These are phyloP conservation scores for Apaloderma vittatum DNA, from an alignment of 2,113 vertebrate genomes.

Conservation along the genomic window DNA sequence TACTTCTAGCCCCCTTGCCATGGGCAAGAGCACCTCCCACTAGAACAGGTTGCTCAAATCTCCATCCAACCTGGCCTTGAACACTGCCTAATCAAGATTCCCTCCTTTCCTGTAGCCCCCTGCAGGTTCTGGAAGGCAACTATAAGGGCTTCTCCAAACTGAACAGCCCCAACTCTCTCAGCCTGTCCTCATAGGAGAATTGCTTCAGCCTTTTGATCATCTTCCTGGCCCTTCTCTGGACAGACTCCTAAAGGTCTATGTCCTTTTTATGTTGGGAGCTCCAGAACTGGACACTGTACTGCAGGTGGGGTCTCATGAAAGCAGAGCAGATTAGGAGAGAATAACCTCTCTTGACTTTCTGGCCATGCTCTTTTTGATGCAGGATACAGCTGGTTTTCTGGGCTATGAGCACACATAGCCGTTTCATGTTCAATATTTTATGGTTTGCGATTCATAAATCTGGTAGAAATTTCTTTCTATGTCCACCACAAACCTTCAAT, in stretches of 20 bases:
- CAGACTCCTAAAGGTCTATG: fast-evolving
- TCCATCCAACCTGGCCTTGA: background rate
- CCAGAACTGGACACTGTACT: fast-evolving
- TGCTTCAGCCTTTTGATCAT: background rate
- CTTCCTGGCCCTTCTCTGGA: fast-evolving
- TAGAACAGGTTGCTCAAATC: background rate
- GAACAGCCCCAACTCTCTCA: background rate
- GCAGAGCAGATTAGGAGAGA: fast-evolving
- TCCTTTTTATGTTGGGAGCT: fast-evolving
- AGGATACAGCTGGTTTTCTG: fast-evolving
- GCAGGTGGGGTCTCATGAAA: background rate
- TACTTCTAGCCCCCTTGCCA: fast-evolving
- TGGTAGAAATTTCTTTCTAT: background rate
- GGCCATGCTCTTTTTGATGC: fast-evolving
- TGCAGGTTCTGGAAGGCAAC: fast-evolving
- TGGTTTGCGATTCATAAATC: background rate
- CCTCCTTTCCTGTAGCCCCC: background rate
- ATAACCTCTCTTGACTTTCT: fast-evolving
- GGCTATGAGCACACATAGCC: fast-evolving
- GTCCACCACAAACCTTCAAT: background rate
- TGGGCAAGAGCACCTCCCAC: background rate
- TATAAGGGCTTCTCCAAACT: background rate
- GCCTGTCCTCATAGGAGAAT: fast-evolving
- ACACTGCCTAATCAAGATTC: background rate
- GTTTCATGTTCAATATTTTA: fast-evolving